Evolutionary conservation across 2,113 vertebrate species (phyloP).

Genomic region (Uria aalge): DNA sequence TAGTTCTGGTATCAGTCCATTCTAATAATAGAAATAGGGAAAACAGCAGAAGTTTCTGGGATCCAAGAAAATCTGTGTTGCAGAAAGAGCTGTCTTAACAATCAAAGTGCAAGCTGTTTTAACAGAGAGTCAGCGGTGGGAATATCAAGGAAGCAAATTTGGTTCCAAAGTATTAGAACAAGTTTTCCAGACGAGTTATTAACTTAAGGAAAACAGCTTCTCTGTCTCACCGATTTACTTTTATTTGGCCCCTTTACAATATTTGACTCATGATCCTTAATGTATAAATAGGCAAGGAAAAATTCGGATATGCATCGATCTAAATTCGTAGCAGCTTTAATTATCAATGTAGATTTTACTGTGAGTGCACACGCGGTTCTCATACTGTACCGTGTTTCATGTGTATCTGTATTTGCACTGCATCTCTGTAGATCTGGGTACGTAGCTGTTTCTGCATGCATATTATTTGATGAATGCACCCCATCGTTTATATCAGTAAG

Average conservation of each 20-base stretch:
- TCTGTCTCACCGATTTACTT: not conserved
- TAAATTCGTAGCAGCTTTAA: not conserved
- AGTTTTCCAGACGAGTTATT: not conserved
- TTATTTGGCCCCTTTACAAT: not conserved
- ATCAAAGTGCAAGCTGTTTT: not conserved
- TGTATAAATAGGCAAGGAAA: not conserved
- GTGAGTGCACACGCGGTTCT: fast-evolving
- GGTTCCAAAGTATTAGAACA: not conserved
- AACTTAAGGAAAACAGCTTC: not conserved
- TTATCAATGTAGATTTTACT: not conserved
- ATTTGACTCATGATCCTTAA: not conserved
- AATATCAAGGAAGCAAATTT: not conserved
- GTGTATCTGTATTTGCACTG: not conserved
- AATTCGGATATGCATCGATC: not conserved
- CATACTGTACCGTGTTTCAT: not conserved
- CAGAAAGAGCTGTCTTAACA: not conserved
- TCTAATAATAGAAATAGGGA: not conserved
- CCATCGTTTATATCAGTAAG: not conserved
- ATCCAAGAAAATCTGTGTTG: not conserved
- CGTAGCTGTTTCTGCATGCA: not conserved
- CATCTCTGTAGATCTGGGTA: no score
- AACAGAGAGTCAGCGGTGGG: not conserved
- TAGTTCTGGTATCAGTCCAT: not conserved
- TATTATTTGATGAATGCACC: not conserved
- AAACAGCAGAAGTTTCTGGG: not conserved